Percentiles rank a stretch among this genome's conserved stretches.
Conservation (phyloP, 2,888 invertebrate species). For the Ophraella communa region DNA sequence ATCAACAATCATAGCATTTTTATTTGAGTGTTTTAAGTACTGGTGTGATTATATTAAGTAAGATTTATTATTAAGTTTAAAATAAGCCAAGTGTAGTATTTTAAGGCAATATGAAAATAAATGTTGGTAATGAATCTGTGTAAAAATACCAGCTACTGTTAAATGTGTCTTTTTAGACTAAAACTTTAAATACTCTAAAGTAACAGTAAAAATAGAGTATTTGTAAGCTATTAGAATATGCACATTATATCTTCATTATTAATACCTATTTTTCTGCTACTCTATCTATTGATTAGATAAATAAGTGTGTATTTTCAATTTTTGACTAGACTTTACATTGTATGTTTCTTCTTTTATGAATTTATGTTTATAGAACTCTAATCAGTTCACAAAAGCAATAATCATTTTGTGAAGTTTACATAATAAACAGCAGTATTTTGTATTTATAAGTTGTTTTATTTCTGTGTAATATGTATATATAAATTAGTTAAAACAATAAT, state of each 20-base stretch:
- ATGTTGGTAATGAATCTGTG: not conserved
- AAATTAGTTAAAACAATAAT: no score
- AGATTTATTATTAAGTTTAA: not conserved
- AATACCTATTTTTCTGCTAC: not conserved
- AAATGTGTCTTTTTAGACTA: not conserved
- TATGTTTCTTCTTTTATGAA: slow-evolving; percentile 7
- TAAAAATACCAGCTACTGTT: not conserved
- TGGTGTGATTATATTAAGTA: slow-evolving; percentile 21
- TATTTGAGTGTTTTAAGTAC: slow-evolving; percentile 25
- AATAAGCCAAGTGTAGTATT: not conserved
- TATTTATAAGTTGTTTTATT: slow-evolving; percentile 4
- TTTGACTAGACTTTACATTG: slow-evolving; percentile 5
- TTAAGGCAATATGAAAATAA: not conserved
- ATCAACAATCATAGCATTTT: slow-evolving; percentile 58
- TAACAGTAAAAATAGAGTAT: not conserved
- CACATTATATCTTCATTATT: slow-evolving; percentile 17
- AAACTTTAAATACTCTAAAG: not conserved
- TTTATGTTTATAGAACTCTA: slow-evolving; percentile 9
- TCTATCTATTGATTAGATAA: slow-evolving; percentile 15
- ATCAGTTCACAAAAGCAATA: slow-evolving; percentile 20
- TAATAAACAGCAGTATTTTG: slow-evolving; percentile 18
- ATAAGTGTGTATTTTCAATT: slow-evolving; percentile 1
- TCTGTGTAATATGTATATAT: no score
- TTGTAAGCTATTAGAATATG: slow-evolving; percentile 1
- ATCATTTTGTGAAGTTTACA: slow-evolving; percentile 16